Evolutionary conservation across 1,140 invertebrate genomes (phyloP).

Genomic region (Phthorimaea operculella): DNA sequence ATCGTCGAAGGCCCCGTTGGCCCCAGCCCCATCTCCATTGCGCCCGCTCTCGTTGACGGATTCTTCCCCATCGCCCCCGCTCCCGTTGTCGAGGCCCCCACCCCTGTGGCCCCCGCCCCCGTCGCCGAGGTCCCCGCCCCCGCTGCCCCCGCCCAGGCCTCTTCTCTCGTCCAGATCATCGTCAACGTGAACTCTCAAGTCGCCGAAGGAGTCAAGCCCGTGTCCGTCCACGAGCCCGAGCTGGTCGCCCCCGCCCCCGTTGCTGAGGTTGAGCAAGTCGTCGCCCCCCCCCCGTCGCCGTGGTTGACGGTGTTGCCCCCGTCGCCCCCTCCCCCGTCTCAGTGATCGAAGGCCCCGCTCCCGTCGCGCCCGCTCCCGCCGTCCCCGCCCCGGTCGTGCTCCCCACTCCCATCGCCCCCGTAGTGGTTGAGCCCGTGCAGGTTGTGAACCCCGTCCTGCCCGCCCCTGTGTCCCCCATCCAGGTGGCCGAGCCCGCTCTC

Average conservation of each 20-base stretch:
- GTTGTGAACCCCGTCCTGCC: constrained; percentile 3
- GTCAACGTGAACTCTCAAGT: constrained; percentile 29
- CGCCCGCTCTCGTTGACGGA: constrained; percentile 11
- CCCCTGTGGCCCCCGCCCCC: constrained; percentile 7
- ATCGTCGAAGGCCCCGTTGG: constrained; percentile 23
- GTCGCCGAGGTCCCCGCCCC: constrained; percentile 10
- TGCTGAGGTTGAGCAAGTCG: neutral
- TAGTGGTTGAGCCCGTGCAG: constrained; percentile 1
- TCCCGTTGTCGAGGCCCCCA: constrained; percentile 16
- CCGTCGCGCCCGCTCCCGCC: too few species aligned
- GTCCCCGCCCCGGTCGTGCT: neutral
- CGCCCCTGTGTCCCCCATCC: neutral
- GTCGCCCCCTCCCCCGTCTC: neutral
- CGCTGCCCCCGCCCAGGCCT: constrained; percentile 18
- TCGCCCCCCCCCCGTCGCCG: neutral
- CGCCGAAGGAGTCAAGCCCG: constrained; percentile 9
- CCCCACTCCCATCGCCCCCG: neutral
- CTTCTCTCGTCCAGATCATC: constrained; percentile 49
- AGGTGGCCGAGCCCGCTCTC: neutral
- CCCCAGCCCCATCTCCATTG: constrained; percentile 20
- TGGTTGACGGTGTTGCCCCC: neutral
- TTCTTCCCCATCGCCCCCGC: too few species aligned
- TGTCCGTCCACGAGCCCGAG: neutral
- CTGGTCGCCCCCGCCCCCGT: constrained; percentile 3
- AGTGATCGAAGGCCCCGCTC: too few species aligned